Evolutionary conservation across 2,797 vertebrate genomes (phyloP).

Genomic region (Poeciliopsis paucimaculata): DNA sequence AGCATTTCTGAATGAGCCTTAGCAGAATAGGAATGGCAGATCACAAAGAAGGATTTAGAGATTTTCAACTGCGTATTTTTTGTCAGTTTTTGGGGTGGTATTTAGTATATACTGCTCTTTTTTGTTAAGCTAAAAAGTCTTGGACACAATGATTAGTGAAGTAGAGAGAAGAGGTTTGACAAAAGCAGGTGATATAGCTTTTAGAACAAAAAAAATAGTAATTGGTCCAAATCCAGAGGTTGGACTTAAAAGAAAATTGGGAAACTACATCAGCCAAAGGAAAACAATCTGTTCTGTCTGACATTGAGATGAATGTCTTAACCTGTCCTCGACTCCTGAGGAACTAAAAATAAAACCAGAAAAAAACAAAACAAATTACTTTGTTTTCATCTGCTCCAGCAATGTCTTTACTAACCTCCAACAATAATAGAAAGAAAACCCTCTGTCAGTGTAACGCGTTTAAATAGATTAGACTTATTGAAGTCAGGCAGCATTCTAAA

Average conservation of each 20-base stretch:
- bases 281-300: neutral
- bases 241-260: neutral
- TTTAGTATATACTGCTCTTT: neutral
- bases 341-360: slow-evolving; percentile 42
- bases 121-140: neutral
- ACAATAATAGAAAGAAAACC: neutral
- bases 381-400: slow-evolving; percentile 9
- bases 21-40: neutral
- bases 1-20: neutral
- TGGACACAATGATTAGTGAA: neutral
- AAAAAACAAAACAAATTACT: slow-evolving; percentile 13
- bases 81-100: neutral
- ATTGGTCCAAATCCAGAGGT: neutral
- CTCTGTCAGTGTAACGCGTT: neutral
- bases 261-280: neutral
- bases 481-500: neutral
- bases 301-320: slow-evolving; percentile 41
- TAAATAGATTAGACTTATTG: slow-evolving; percentile 10
- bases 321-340: slow-evolving; percentile 16
- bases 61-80: neutral
- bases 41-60: neutral
- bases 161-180: neutral
- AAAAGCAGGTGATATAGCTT: neutral
- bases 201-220: neutral
- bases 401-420: slow-evolving; percentile 9